phyloP scores from a whole-genome alignment of 2,113 vertebrate species.

The Eira barbara region DNA sequence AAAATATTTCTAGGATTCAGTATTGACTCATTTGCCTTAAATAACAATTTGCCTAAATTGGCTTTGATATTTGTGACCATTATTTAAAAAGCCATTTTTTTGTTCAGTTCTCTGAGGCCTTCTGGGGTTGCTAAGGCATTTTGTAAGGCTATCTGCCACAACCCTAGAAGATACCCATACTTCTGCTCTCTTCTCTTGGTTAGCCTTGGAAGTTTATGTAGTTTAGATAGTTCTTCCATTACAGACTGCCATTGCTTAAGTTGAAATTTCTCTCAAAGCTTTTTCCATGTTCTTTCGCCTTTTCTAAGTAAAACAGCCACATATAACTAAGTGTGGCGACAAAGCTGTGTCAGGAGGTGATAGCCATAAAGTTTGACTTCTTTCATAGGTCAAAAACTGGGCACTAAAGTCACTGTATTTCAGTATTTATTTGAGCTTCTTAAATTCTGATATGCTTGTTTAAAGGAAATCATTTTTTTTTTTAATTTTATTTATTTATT shows the following conservation, averaged over 20 bases:
- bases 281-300: neutral
- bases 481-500: no score
- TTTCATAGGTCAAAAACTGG: neutral
- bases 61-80: neutral
- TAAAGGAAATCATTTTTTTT: slow-evolving; percentile 6
- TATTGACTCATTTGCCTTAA: neutral
- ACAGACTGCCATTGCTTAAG: neutral
- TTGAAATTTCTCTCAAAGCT: neutral
- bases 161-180: neutral
- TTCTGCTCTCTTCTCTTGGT: neutral
- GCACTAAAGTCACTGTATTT: neutral
- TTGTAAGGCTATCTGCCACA: neutral
- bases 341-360: neutral
- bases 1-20: neutral
- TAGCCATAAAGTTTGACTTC: neutral
- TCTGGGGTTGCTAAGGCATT: neutral
- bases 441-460: neutral
- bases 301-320: neutral
- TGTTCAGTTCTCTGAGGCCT: neutral
- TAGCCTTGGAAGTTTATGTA: neutral
- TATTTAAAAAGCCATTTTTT: neutral
- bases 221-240: neutral
- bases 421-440: neutral
- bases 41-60: neutral
- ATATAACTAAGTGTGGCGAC: neutral